Evolutionary conservation across 1,140 invertebrate genomes (phyloP).

Genomic region (Caerostris extrusa): DNA sequence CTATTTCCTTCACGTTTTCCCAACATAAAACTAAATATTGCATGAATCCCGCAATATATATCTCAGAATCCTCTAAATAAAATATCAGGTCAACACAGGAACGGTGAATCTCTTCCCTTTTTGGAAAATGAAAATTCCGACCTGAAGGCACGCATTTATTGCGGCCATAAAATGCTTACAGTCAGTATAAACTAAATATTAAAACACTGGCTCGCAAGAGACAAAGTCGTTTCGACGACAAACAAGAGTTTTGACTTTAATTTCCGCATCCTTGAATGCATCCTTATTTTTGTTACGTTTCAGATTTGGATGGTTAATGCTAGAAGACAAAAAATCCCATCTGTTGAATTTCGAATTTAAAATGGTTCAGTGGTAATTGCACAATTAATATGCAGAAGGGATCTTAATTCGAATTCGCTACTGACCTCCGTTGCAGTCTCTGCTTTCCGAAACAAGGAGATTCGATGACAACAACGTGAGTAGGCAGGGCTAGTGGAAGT

Average conservation of each 20-base stretch:
- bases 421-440: no score
- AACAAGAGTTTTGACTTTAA: not conserved
- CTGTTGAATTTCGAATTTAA: no score
- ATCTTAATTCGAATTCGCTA: no score
- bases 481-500: no score
- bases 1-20: not conserved
- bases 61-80: not conserved
- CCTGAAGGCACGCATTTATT: not conserved
- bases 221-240: not conserved
- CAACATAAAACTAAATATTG: constrained; percentile 21
- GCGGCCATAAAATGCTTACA: not conserved
- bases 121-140: not conserved
- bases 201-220: not conserved
- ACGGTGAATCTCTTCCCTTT: not conserved
- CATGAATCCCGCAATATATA: not conserved
- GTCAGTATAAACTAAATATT: not conserved
- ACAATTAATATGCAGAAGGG: no score
- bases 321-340: no score
- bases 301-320: no score
- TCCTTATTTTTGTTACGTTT: no score
- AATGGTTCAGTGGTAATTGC: no score
- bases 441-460: no score
- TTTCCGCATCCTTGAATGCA: not conserved
- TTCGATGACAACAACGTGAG: no score
- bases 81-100: not conserved